phyloP scores from a whole-genome alignment of 2,888 invertebrate species.

The Rapana venosa region DNA sequence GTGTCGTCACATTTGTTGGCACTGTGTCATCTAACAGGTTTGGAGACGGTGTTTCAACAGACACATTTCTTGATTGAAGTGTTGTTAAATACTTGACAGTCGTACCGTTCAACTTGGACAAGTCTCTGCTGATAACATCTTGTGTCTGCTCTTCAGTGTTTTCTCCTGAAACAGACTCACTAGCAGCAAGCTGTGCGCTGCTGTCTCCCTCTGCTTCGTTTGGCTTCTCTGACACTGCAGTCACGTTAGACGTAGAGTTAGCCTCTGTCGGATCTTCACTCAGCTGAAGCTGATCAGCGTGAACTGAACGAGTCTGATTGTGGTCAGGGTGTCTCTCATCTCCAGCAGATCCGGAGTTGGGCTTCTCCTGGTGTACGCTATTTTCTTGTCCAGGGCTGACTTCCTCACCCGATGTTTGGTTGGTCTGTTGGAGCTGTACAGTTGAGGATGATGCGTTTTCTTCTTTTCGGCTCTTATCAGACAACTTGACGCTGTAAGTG shows the following conservation, averaged over 20 bases:
- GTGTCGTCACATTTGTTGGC: neutral
- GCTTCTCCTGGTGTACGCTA: neutral
- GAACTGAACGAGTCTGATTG: too few species aligned
- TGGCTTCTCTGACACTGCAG: neutral
- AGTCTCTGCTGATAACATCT: neutral
- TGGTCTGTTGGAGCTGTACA: neutral
- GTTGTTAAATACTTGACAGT: neutral
- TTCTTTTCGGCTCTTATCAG: neutral
- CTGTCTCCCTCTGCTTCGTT: neutral
- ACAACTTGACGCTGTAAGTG: neutral
- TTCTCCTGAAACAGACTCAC: neutral
- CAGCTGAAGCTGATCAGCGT: too few species aligned
- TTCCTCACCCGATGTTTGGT: neutral
- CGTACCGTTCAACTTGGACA: neutral
- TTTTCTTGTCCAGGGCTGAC: constrained; percentile 23
- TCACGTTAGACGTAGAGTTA: neutral
- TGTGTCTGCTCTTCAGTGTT: neutral
- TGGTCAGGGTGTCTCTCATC: too few species aligned
- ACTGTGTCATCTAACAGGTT: neutral
- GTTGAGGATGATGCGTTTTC: neutral
- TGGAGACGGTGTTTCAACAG: neutral
- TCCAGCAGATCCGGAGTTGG: neutral
- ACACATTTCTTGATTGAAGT: neutral
- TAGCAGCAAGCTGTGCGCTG: neutral
- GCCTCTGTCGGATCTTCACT: neutral